phyloP scores from a whole-genome alignment of 2,113 vertebrate species.

The Sinocyclocheilus rhinocerous region DNA sequence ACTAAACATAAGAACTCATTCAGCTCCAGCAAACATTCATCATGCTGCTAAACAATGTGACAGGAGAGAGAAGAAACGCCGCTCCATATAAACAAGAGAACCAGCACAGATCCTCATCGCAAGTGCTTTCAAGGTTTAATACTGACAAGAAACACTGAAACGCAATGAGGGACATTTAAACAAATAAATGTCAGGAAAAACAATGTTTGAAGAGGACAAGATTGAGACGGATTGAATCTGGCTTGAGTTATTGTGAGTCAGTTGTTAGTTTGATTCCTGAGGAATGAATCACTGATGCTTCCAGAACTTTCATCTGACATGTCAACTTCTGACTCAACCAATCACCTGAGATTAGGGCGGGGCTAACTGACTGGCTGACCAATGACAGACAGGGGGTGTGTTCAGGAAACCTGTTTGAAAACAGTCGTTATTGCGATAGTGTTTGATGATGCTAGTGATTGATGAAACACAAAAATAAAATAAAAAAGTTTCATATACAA shows the following conservation, averaged over 20 bases:
- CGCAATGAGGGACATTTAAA: neutral
- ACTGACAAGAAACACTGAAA: neutral
- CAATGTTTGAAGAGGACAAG: neutral
- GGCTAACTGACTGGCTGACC: neutral
- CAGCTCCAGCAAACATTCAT: slow-evolving; percentile 15
- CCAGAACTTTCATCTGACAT: neutral
- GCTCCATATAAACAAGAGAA: neutral
- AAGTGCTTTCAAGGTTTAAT: neutral
- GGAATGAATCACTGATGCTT: neutral
- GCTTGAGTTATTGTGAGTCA: neutral
- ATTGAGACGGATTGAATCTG: neutral
- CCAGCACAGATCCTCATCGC: neutral
- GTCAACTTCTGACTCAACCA: neutral
- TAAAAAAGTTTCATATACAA: too few species aligned
- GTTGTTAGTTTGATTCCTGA: neutral
- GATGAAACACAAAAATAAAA: neutral
- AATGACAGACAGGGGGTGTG: neutral
- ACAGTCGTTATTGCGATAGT: neutral
- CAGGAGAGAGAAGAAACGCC: neutral
- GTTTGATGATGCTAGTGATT: neutral
- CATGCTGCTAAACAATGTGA: slow-evolving; percentile 23
- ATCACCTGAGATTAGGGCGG: neutral
- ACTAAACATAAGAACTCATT: neutral
- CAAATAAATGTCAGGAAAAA: neutral
- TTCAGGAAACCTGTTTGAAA: neutral